phyloP scores from a whole-genome alignment of 2,888 invertebrate species.

The Rhimphoctona megacephalus region DNA sequence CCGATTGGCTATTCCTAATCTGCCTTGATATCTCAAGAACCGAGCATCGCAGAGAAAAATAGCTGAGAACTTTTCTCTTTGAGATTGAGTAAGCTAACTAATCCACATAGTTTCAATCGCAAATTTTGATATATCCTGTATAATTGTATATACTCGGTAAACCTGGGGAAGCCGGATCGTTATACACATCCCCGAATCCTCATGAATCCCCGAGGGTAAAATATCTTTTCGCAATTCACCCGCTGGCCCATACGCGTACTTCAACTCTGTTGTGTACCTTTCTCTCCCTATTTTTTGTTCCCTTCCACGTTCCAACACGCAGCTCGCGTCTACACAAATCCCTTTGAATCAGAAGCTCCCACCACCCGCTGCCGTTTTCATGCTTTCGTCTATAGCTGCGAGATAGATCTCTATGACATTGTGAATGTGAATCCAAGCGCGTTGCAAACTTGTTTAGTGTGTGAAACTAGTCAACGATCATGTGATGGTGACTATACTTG shows the following conservation, averaged over 20 bases:
- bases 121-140: slow-evolving; percentile 15
- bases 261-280: slow-evolving; percentile 36
- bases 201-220: slow-evolving; percentile 75
- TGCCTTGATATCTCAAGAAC: not conserved
- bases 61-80: not conserved
- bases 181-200: slow-evolving; percentile 72
- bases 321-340: slow-evolving; percentile 26
- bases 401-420: not conserved
- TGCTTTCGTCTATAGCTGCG: not conserved
- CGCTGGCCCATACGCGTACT: slow-evolving; percentile 42
- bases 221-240: slow-evolving; percentile 81
- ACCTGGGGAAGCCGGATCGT: slow-evolving; percentile 68
- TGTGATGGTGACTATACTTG: not conserved
- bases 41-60: not conserved
- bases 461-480: slow-evolving; percentile 21
- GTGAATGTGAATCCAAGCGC: slow-evolving; percentile 4
- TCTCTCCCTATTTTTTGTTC: not conserved
- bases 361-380: not conserved
- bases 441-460: slow-evolving; percentile 1
- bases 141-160: slow-evolving; percentile 11
- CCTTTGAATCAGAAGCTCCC: slow-evolving; percentile 4
- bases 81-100: not conserved
- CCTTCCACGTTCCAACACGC: not conserved
- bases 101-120: not conserved
- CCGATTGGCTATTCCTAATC: not conserved